Base-by-base conservation (phyloP, 2,888 invertebrate genomes). In the Chymomyza caudatula region DNA sequence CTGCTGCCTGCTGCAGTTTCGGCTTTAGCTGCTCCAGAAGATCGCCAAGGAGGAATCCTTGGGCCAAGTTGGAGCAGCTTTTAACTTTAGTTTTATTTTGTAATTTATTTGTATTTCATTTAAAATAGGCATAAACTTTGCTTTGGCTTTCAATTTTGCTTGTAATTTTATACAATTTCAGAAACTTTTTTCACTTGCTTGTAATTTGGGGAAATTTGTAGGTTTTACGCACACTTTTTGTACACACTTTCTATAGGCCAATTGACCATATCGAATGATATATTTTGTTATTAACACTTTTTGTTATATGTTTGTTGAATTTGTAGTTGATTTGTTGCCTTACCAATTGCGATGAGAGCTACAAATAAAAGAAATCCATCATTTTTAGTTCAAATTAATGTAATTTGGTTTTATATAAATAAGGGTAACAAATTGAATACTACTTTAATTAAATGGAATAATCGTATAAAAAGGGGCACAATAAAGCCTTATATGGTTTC, bases 301-400 rank as follows among this genome's bases (percentile, higher is more conserved):
- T 58, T 58, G 72, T 51, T 51, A 6, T 42, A 52, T 44, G 70
- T 55, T 49, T 43, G 49, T 60, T 59, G 49, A 25, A 22, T 65
- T 65, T 43, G 47, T 69, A 56, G 75, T 22, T 73, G 67, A 44
- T 68, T 63, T 67, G 17, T 72, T 72, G 73, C 85, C 79, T 80
- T 80, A 80, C 79, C 79, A 83, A 72, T 83, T 76, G 74, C 56
- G 67, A 62, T 67, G 65, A 69, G 71, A 73, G 66, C 79, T 80
- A 71, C 8, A 63, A 80, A 58, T n/a, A 25, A 56, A 54, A 56
- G 20, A 55, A 47, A 43, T 51, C 8, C 8, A 20, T 56, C 25
- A 56, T 20, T 53, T 64, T 23, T 29, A 54, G 11, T 51, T 19
- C 6, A 3, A 61, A n/a, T 51, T 17, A 5, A 13, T 4, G 11